Conservation (phyloP, 1,140 invertebrate species). For the Contarinia nasturtii region DNA sequence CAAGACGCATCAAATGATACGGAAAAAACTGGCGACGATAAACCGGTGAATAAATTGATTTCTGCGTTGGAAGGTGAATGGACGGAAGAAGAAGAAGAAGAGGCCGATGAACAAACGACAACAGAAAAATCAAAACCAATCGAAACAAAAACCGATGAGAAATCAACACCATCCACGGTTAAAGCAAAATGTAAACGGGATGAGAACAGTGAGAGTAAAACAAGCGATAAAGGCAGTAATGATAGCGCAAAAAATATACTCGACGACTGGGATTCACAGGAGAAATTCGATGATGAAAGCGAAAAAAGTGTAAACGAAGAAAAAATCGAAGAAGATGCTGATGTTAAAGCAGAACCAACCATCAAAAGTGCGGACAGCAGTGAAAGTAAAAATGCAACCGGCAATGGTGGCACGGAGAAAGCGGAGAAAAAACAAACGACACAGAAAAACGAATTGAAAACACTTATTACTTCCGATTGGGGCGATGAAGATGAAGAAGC, state of each 20-base stretch:
- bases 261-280: constrained; percentile 4
- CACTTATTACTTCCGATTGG: constrained; percentile 19
- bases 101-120: neutral
- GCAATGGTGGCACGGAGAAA: neutral
- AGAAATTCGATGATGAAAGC: constrained; percentile 1
- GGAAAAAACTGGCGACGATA: neutral
- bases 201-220: neutral
- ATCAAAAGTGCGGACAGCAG: constrained; percentile 1
- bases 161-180: neutral
- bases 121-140: neutral
- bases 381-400: no score
- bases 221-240: neutral
- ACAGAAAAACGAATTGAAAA: constrained; percentile 13
- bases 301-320: constrained; percentile 4
- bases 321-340: constrained; percentile 4
- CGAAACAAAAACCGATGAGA: constrained; percentile 3
- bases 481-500: constrained; percentile 17
- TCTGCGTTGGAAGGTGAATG: constrained; percentile 1
- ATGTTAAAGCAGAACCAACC: constrained; percentile 5
- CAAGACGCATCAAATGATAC: neutral
- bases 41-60: constrained; percentile 6
- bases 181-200: constrained; percentile 2
- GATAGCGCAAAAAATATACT: neutral
- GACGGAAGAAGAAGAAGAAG: neutral
- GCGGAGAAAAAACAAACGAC: constrained; percentile 1